These are phyloP conservation scores for Myotis pilosus DNA, from an alignment of 2,797 vertebrate genomes.

Conservation along the genomic window DNA sequence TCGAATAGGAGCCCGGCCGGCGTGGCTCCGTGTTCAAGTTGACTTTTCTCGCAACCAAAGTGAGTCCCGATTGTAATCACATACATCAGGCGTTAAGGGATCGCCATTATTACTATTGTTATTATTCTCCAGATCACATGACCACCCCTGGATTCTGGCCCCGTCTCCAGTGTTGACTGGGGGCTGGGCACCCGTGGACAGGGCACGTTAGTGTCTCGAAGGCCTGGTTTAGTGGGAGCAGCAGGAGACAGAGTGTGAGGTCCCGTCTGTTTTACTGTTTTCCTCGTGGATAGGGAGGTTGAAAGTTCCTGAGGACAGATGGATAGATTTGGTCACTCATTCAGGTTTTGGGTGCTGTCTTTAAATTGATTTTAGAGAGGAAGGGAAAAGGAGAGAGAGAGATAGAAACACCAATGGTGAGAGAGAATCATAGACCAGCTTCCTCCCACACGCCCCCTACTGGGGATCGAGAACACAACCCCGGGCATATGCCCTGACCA, in stretches of 20 bases:
- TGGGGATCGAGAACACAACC: too few species aligned
- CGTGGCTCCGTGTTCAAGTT: background rate
- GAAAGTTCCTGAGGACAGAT: background rate
- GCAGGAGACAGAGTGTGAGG: background rate
- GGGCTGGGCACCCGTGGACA: background rate
- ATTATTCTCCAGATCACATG: background rate
- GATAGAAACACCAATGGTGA: too few species aligned
- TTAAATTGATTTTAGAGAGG: background rate
- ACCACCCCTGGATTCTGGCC: background rate
- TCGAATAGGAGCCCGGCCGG: slow-evolving; percentile 38
- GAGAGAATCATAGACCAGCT: too few species aligned
- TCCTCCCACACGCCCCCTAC: too few species aligned
- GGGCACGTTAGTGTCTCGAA: background rate
- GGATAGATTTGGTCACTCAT: background rate
- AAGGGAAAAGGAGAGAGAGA: too few species aligned
- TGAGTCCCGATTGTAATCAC: background rate
- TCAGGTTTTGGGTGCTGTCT: background rate
- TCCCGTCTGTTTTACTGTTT: background rate
- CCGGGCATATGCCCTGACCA: too few species aligned
- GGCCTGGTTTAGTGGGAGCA: background rate
- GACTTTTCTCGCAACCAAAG: background rate
- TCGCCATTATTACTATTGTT: background rate
- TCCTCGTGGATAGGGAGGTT: background rate
- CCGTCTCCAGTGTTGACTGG: background rate
- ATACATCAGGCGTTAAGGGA: background rate